A percentile compares a stretch with the other conserved stretches of the same genome.
Evolutionary conservation across 2,888 invertebrate genomes (phyloP).

Genomic region (Schizotus pectinicornis): DNA sequence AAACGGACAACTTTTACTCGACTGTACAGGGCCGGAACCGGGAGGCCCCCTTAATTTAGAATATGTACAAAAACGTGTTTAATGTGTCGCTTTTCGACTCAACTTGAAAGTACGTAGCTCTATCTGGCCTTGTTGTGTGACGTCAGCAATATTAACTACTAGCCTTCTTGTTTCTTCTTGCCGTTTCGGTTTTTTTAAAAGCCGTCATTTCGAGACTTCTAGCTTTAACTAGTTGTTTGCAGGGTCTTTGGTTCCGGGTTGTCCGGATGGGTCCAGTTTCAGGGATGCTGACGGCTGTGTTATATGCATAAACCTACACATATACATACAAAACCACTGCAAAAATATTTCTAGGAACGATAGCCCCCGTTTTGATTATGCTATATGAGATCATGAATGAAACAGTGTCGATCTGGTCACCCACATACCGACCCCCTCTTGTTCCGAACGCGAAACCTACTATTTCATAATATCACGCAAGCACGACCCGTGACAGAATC

Average conservation of each 20-base stretch:
- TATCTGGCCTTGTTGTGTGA: too few species aligned
- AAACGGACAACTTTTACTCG: too few species aligned
- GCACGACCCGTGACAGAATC: background rate
- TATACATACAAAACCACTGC: constrained; percentile 51
- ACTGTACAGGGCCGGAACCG: too few species aligned
- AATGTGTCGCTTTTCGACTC: too few species aligned
- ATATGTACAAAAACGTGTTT: too few species aligned
- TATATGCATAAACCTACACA: constrained; percentile 42
- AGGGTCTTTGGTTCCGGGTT: background rate
- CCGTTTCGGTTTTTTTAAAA: too few species aligned
- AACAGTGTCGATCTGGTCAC: constrained; percentile 16
- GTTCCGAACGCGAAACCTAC: background rate
- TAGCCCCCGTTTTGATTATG: constrained; percentile 47
- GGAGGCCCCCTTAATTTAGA: too few species aligned
- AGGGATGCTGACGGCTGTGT: constrained; percentile 37
- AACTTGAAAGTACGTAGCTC: too few species aligned
- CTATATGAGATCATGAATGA: constrained; percentile 47
- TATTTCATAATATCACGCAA: background rate
- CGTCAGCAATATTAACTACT: too few species aligned
- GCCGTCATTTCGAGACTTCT: too few species aligned
- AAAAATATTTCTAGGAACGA: constrained; percentile 51
- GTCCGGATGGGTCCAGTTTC: constrained; percentile 14
- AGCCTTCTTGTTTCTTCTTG: too few species aligned
- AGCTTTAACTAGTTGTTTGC: too few species aligned
- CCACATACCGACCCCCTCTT: background rate